phyloP scores from a whole-genome alignment of 2,888 invertebrate genomes.

The Scelioninae gen. 1 region DNA sequence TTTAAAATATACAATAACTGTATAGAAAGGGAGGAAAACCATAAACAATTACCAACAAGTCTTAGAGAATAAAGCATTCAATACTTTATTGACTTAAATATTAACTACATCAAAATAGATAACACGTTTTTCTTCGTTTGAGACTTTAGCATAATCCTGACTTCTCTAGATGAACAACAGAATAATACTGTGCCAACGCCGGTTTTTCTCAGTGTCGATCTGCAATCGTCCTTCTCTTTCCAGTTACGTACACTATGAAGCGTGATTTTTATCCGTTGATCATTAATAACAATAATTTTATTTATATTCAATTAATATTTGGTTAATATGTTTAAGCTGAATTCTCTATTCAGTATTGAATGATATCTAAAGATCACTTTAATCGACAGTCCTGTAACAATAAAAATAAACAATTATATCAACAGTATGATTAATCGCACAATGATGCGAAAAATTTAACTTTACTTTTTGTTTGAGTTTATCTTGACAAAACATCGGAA shows the following conservation, averaged over 20 bases:
- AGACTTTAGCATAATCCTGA: constrained; percentile 28
- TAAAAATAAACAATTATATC: neutral
- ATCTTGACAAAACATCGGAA: constrained; percentile 17
- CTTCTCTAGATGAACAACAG: constrained; percentile 50
- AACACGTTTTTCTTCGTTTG: constrained; percentile 27
- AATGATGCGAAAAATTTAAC: constrained; percentile 15
- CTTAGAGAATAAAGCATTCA: constrained; percentile 54
- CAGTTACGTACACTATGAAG: constrained; percentile 27
- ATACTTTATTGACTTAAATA: constrained; percentile 56
- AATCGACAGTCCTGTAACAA: constrained; percentile 63
- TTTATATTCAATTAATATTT: constrained; percentile 34
- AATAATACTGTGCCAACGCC: constrained; percentile 62
- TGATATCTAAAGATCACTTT: constrained; percentile 34
- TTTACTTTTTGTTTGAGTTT: constrained; percentile 18
- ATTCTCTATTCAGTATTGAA: constrained; percentile 45
- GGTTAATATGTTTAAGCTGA: constrained; percentile 26
- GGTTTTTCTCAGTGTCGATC: constrained; percentile 8
- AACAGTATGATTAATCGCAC: neutral
- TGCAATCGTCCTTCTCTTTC: constrained; percentile 10
- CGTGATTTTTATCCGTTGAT: constrained; percentile 47
- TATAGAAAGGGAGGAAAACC: neutral
- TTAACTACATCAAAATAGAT: constrained; percentile 61
- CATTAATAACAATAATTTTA: constrained; percentile 29
- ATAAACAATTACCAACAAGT: neutral
- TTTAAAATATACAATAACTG: too few relatives aligned